phyloP scores from a whole-genome alignment of 2,113 vertebrate species.

The Xiphorhynchus elegans region DNA sequence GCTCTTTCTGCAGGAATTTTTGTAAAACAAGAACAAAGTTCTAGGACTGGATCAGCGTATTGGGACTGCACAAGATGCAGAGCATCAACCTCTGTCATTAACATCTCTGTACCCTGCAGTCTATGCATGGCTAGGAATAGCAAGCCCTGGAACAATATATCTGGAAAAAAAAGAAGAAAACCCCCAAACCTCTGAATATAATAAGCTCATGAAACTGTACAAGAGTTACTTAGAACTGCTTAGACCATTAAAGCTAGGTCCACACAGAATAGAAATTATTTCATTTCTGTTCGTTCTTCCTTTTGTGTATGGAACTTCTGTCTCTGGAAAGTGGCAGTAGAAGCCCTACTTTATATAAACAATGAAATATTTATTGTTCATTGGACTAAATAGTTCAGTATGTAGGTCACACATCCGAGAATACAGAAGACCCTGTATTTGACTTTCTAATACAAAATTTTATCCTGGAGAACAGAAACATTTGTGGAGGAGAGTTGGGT shows the following conservation, averaged over 20 bases:
- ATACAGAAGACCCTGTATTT: background rate
- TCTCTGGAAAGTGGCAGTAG: background rate
- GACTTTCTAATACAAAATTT: background rate
- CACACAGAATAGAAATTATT: background rate
- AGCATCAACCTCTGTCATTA: background rate
- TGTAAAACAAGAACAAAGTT: background rate
- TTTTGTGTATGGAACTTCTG: background rate
- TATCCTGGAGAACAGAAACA: background rate
- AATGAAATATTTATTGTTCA: background rate
- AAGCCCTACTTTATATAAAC: background rate
- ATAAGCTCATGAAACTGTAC: background rate
- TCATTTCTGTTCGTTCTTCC: background rate
- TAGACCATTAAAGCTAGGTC: background rate
- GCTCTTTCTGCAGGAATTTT: background rate
- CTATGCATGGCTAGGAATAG: background rate
- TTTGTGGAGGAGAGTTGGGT: background rate
- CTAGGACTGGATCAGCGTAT: background rate
- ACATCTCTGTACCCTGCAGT: background rate
- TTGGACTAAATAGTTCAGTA: background rate
- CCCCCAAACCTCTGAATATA: fast-evolving
- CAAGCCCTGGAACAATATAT: background rate
- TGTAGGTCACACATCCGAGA: background rate
- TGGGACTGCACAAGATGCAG: background rate
- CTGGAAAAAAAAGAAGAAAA: too few species aligned
- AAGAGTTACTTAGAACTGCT: background rate